Conservation (phyloP, 2,797 vertebrate species). For the Epinephelus malabaricus region DNA sequence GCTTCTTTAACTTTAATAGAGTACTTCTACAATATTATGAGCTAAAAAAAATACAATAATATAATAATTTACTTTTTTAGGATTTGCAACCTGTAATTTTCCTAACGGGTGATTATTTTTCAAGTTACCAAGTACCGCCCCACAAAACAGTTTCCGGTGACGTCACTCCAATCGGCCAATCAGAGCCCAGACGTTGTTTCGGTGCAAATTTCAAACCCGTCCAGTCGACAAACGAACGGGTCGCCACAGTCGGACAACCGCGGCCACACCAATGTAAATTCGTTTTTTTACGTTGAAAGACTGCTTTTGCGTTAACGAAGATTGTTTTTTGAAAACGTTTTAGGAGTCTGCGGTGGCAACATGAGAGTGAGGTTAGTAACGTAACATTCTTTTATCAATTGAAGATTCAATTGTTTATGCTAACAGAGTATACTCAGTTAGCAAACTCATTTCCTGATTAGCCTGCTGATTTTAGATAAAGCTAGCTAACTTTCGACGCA, state of each 20-base stretch:
- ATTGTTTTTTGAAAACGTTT: not conserved
- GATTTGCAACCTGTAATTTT: not conserved
- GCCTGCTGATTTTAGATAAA: conserved; percentile 2
- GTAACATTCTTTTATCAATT: not conserved
- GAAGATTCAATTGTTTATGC: not conserved
- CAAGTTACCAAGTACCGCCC: too few relatives aligned
- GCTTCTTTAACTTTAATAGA: not conserved
- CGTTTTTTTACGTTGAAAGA: not conserved
- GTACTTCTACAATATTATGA: not conserved
- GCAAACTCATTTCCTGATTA: conserved; percentile 12
- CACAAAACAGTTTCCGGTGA: not conserved
- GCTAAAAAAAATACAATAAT: not conserved
- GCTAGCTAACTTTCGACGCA: not conserved
- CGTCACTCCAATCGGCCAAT: conserved; percentile 64
- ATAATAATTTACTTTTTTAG: not conserved
- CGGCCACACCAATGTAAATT: not conserved
- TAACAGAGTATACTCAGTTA: not conserved
- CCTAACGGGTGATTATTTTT: not conserved
- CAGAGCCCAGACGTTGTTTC: conserved; percentile 41
- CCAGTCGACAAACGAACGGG: conserved; percentile 30
- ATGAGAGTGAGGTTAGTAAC: conserved; percentile 85
- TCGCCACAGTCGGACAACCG: not conserved
- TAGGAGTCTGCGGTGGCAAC: conserved; percentile 26
- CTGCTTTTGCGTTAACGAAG: not conserved
- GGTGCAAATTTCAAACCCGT: conserved; percentile 71